Percentiles rank a stretch among this genome's conserved stretches.
Conservation (phyloP, 2,888 invertebrate genomes). For the Drepanosiphum platanoidis region DNA sequence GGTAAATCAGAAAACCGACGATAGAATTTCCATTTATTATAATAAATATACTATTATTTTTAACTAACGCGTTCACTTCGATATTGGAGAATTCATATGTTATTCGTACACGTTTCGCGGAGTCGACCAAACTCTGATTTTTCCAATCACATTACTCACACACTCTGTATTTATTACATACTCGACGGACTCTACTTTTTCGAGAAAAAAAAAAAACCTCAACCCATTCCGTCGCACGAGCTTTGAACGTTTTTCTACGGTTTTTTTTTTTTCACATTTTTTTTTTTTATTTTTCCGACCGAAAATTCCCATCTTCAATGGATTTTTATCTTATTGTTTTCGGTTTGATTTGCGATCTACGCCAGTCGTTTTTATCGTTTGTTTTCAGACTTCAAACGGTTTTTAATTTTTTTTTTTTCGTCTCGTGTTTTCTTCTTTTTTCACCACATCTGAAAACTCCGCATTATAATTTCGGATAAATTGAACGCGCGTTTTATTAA, state of each 20-base stretch:
- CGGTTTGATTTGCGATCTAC: neutral
- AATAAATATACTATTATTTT: no score
- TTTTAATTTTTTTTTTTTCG: no score
- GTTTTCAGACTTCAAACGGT: neutral
- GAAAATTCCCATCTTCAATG: neutral
- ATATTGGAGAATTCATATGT: no score
- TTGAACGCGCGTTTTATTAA: neutral
- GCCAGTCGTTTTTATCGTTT: neutral
- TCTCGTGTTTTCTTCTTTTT: neutral
- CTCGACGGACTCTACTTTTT: no score
- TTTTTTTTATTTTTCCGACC: neutral
- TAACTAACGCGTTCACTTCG: no score
- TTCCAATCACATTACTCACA: neutral
- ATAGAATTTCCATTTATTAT: no score
- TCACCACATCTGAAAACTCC: neutral
- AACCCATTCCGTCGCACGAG: neutral
- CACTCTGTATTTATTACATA: no score
- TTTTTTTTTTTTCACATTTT: neutral
- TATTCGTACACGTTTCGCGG: no score
- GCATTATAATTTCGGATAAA: neutral
- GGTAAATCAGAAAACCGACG: no score
- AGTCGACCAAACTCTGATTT: no score
- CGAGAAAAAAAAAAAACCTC: neutral
- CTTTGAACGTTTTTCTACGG: neutral
- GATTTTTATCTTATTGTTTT: neutral